Conservation (phyloP, 2,888 invertebrate species). For the Dorcus parallelipipedus region DNA sequence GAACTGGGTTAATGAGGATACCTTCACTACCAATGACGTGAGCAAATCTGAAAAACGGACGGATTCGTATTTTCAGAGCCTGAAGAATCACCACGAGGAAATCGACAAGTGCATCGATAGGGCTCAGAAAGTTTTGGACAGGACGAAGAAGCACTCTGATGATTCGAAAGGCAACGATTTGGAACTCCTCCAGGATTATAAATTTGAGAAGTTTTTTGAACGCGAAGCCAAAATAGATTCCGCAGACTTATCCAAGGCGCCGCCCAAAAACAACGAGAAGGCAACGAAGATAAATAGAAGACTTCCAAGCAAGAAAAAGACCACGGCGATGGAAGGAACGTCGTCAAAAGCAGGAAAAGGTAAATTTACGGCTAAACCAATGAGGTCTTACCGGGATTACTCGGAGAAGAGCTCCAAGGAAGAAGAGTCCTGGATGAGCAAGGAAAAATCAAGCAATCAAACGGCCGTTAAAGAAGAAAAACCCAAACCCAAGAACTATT, state of each 20-base stretch:
- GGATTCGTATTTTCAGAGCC: constrained; percentile 20
- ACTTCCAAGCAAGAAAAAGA: constrained; percentile 9
- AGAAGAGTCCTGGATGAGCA: constrained; percentile 40
- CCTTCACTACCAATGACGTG: constrained; percentile 9
- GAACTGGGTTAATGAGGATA: constrained; percentile 27
- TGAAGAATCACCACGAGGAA: constrained; percentile 23
- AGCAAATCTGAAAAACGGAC: constrained; percentile 20
- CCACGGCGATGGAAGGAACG: constrained; percentile 14
- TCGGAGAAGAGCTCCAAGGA: constrained; percentile 8
- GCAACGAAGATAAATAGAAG: constrained; percentile 11
- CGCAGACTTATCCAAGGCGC: constrained; percentile 2
- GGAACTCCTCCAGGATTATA: constrained; percentile 24
- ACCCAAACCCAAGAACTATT: constrained; percentile 29
- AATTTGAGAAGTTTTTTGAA: constrained; percentile 29
- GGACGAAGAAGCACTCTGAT: constrained; percentile 3
- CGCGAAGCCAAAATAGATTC: not conserved
- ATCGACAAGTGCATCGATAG: constrained; percentile 21
- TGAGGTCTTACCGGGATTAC: constrained; percentile 27
- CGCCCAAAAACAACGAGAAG: constrained; percentile 17
- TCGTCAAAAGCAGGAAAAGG: constrained; percentile 16
- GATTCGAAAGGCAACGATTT: constrained; percentile 27
- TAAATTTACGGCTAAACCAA: constrained; percentile 23
- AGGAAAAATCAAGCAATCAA: not conserved
- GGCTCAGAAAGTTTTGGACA: constrained; percentile 17
- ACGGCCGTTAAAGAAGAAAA: not conserved